These are phyloP conservation scores for Odontamblyopus rebecca DNA, from an alignment of 2,797 vertebrate species.

Conservation along the genomic window DNA sequence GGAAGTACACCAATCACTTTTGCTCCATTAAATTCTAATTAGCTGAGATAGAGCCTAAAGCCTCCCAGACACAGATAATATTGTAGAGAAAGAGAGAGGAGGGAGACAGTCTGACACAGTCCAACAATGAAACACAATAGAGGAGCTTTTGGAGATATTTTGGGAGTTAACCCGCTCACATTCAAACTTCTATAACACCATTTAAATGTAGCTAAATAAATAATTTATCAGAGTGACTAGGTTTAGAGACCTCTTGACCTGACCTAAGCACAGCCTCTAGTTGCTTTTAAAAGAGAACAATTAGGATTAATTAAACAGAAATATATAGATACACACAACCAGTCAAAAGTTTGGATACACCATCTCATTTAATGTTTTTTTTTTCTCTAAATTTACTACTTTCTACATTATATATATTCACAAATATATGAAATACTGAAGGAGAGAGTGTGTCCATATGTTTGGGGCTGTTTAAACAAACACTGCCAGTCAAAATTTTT, in stretches of 20 bases:
- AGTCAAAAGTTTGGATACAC: too few species aligned
- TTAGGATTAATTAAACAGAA: not conserved
- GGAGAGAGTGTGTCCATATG: too few species aligned
- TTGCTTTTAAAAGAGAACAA: not conserved
- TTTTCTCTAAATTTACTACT: too few species aligned
- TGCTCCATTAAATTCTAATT: constrained; percentile 84
- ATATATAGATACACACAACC: not conserved
- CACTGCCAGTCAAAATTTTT: too few species aligned
- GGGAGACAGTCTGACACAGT: constrained; percentile 48
- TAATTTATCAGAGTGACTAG: not conserved
- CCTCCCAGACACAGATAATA: constrained; percentile 69
- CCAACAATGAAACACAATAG: constrained; percentile 62
- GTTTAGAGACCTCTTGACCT: not conserved
- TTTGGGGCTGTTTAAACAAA: too few species aligned
- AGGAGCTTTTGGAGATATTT: constrained; percentile 42
- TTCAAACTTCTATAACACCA: constrained; percentile 10
- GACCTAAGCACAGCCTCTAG: not conserved
- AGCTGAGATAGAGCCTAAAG: constrained; percentile 74
- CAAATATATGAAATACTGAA: too few species aligned
- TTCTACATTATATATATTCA: too few species aligned
- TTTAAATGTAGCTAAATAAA: not conserved
- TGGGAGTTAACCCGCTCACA: constrained; percentile 49
- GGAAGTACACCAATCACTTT: constrained; percentile 80
- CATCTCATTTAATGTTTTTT: too few species aligned
- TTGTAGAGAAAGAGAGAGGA: constrained; percentile 55